phyloP scores from a whole-genome alignment of 2,113 vertebrate genomes.

The pig (Sus scrofa) region T2T-Sscrofa CM000826.6:87140501-87141000 shows the following conservation, averaged over 20 bases:
- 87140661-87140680: not conserved
- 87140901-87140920: not conserved
- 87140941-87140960: not conserved
- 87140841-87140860: not conserved
- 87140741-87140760: not conserved
- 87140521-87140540: not conserved
- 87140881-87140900: not conserved
- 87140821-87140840: not conserved
- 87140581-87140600: not conserved
- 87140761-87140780: slow-evolving; percentile 10
- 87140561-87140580: not conserved
- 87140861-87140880: rapidly evolving
- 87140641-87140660: not conserved
- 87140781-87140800: not conserved
- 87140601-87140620: not conserved
- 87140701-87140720: not conserved
- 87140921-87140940: not conserved
- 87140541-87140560: not conserved
- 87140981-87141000: not conserved
- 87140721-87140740: not conserved
- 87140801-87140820: not conserved
- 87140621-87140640: not conserved
- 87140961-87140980: not conserved
- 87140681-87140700: not conserved
- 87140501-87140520: not conserved